Conservation (phyloP, 2,888 invertebrate genomes). For the Chrysolina haemoptera region DNA sequence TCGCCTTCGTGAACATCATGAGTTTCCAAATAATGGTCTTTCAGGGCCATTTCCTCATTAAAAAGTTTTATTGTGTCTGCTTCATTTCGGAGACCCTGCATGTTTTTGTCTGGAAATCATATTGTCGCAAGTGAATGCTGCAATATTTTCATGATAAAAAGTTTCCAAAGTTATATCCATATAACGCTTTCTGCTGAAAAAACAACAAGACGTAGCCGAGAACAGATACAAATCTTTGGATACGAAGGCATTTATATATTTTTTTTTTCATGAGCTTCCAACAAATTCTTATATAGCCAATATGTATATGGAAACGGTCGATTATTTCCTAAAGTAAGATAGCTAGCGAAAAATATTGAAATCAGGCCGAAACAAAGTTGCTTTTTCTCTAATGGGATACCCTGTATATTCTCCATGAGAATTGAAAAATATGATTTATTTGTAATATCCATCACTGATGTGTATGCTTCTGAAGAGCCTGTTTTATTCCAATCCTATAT, state of each 20-base stretch:
- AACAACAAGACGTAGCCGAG: neutral
- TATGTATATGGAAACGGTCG: no score
- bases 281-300: neutral
- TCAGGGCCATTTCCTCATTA: conserved; percentile 36
- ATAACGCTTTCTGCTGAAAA: neutral
- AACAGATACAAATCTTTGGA: neutral
- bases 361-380: no score
- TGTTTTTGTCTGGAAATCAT: conserved; percentile 41
- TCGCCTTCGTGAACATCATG: neutral
- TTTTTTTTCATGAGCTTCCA: neutral
- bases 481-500: no score
- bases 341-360: no score
- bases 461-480: no score
- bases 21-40: conserved; percentile 29
- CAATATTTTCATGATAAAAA: conserved; percentile 38
- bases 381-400: no score
- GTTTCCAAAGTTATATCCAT: conserved; percentile 32
- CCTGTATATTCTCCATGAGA: no score
- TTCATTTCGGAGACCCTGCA: conserved; percentile 30
- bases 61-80: conserved; percentile 42
- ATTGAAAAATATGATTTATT: no score
- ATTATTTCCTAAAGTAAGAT: no score
- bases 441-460: no score
- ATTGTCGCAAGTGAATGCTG: conserved; percentile 37
- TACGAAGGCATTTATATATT: neutral